A percentile compares a stretch with the other conserved stretches of the same genome.
Evolutionary conservation across 2,113 vertebrate genomes (phyloP).

Genomic region (Dermatemys mawii): DNA sequence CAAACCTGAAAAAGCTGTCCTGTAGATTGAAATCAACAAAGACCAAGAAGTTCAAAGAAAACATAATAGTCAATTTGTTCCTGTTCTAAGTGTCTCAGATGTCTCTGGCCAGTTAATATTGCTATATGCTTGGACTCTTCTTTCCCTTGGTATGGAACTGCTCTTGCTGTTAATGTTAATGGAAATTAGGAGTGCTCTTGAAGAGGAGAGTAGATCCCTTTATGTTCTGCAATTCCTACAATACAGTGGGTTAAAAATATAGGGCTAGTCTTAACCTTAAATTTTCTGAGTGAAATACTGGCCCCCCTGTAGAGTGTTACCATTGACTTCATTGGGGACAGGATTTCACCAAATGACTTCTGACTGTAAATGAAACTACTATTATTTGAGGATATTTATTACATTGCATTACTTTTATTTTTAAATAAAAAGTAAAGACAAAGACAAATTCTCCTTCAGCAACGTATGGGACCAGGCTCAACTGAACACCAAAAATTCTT

Average conservation of each 20-base stretch:
- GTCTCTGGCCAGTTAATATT: neutral
- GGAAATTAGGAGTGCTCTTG: neutral
- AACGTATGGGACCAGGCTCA: neutral
- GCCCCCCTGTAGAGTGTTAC: constrained; percentile 31
- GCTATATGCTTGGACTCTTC: neutral
- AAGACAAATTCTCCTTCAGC: neutral
- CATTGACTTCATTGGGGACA: constrained; percentile 49
- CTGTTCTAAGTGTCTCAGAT: neutral
- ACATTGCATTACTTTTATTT: neutral
- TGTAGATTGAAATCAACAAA: neutral
- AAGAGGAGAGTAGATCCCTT: neutral
- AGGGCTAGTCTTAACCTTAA: constrained; percentile 3
- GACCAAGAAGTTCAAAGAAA: neutral
- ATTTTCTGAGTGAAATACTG: constrained; percentile 24
- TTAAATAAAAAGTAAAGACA: neutral
- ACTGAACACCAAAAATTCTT: neutral
- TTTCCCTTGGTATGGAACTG: neutral
- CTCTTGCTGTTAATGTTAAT: constrained; percentile 11
- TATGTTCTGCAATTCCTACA: constrained; percentile 28
- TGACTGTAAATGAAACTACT: constrained; percentile 44
- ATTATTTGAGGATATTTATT: constrained; percentile 34
- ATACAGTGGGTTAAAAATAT: constrained; percentile 33
- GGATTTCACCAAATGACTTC: neutral
- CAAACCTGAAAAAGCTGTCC: neutral
- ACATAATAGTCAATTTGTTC: neutral